A percentile compares a stretch with the other conserved stretches of the same genome.
Evolutionary conservation across 35 echinoderm and acorn worm genomes (phyloP).

Genomic region (Apostichopus parvimensis): DNA sequence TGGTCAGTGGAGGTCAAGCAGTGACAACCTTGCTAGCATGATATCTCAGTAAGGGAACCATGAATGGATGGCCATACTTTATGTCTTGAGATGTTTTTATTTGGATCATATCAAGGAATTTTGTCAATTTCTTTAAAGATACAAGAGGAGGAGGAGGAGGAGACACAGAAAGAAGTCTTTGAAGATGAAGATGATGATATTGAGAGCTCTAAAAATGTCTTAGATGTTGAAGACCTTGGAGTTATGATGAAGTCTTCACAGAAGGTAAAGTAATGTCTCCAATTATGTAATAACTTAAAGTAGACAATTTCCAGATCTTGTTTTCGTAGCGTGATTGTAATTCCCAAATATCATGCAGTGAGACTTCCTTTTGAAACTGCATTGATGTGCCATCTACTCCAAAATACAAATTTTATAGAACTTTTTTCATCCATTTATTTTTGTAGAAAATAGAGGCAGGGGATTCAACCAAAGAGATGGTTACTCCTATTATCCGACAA

Average conservation of each 20-base stretch:
- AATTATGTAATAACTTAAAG: too few species aligned
- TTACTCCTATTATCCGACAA: constrained; percentile 71
- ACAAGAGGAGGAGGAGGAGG: not conserved
- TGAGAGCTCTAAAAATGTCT: constrained; percentile 35
- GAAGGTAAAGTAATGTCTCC: constrained; percentile 24
- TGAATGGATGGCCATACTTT: too few species aligned
- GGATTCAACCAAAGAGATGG: constrained; percentile 60
- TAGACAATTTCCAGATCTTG: too few species aligned
- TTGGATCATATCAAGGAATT: not conserved
- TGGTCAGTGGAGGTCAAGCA: too few species aligned
- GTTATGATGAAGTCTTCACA: constrained; percentile 72
- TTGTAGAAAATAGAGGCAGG: not conserved
- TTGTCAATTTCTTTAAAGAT: not conserved
- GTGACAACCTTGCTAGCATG: too few species aligned
- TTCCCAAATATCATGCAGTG: too few species aligned
- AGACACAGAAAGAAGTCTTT: not conserved
- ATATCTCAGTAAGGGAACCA: too few species aligned
- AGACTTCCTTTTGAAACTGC: too few species aligned
- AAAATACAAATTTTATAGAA: too few species aligned
- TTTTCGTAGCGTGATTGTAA: too few species aligned
- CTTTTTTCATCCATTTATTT: not conserved
- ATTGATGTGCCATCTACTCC: too few species aligned
- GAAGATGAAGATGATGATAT: constrained; percentile 68
- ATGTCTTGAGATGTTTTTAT: too few species aligned
- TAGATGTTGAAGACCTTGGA: constrained; percentile 93